A percentile compares a stretch with the other conserved stretches of the same genome.
Conservation (phyloP, 2,113 vertebrate genomes). For the Bufo gargarizans region DNA sequence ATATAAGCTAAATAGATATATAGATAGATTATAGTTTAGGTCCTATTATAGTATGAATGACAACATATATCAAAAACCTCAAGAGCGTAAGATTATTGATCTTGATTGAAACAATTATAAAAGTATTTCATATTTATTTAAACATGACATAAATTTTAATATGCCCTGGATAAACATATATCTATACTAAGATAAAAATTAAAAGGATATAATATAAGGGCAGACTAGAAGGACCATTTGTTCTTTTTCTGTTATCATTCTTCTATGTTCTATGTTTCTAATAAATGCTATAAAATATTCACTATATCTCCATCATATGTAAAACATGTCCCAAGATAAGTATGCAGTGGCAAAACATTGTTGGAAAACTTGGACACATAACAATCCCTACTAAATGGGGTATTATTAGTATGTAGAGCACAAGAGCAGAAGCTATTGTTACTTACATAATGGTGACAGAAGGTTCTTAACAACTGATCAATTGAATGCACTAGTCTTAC, state of each 20-base stretch:
- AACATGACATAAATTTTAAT: no score
- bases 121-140: no score
- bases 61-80: background rate
- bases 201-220: no score
- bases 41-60: background rate
- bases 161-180: no score
- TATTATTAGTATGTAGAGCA: conserved; percentile 1
- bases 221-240: no score
- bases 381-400: background rate
- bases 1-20: background rate
- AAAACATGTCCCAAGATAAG: no score
- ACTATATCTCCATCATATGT: background rate
- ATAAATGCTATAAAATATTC: background rate
- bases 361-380: background rate
- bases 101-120: background rate
- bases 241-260: no score
- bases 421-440: conserved; percentile 21
- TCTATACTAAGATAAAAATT: no score
- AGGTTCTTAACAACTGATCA: background rate
- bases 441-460: background rate
- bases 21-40: background rate
- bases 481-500: background rate
- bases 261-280: background rate
- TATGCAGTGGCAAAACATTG: background rate
- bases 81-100: background rate